Percentiles rank a stretch among this genome's conserved stretches.
Evolutionary conservation across 2,113 vertebrate species (phyloP).

Genomic region (Mus spicilegus): DNA sequence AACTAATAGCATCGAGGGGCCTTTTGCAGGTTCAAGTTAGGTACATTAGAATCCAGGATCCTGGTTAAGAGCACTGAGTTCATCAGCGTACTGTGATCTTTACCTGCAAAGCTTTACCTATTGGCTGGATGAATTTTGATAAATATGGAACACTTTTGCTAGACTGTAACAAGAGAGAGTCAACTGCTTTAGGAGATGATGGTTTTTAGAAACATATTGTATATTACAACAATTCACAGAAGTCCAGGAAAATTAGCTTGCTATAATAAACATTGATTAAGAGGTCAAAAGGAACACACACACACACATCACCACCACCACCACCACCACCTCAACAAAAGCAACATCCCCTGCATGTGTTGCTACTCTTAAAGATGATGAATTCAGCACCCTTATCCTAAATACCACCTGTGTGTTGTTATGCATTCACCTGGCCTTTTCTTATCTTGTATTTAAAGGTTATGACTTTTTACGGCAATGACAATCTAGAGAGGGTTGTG

Average conservation of each 20-base stretch:
- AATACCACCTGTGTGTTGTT: not conserved
- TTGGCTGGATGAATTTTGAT: not conserved
- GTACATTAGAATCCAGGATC: slow-evolving; percentile 43
- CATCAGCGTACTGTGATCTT: slow-evolving; percentile 56
- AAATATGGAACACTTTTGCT: not conserved
- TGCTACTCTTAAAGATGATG: not conserved
- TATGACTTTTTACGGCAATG: not conserved
- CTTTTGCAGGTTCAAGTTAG: slow-evolving; percentile 63
- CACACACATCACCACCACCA: not conserved
- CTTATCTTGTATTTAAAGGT: not conserved
- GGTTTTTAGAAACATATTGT: slow-evolving; percentile 7
- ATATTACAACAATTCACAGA: not conserved
- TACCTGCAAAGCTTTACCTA: not conserved
- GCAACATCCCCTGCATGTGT: not conserved
- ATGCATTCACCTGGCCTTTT: not conserved
- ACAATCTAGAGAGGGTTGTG: not conserved
- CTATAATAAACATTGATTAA: not conserved
- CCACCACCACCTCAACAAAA: not conserved
- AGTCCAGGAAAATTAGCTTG: not conserved
- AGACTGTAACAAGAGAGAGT: not conserved
- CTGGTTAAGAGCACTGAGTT: slow-evolving; percentile 46
- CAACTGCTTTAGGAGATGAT: not conserved
- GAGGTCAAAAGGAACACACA: not conserved
- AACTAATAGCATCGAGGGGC: slow-evolving; percentile 65
- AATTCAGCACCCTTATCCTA: not conserved